phyloP scores from a whole-genome alignment of 2,888 invertebrate species.

The Plutella xylostella region DNA sequence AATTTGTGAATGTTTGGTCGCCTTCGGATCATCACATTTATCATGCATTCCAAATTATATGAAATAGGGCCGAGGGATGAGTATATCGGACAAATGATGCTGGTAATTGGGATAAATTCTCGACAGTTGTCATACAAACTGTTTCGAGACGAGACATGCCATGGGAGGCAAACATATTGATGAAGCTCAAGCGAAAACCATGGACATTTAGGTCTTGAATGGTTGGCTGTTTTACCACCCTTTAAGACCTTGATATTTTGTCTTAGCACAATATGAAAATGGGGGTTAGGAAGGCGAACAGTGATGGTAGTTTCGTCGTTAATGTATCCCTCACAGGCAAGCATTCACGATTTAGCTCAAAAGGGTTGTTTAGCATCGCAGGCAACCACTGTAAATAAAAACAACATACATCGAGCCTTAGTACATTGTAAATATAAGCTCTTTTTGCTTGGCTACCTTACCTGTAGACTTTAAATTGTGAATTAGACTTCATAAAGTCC shows the following conservation, averaged over 20 bases:
- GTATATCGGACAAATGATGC: constrained; percentile 32
- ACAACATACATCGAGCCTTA: constrained; percentile 70
- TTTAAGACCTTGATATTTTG: constrained; percentile 32
- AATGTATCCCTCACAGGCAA: constrained; percentile 70
- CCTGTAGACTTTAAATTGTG: too few relatives aligned
- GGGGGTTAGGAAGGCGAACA: constrained; percentile 62
- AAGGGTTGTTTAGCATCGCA: constrained; percentile 69
- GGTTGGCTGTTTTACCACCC: not conserved
- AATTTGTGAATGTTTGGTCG: constrained; percentile 51
- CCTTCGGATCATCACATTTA: constrained; percentile 39
- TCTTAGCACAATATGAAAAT: constrained; percentile 65
- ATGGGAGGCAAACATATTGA: constrained; percentile 47
- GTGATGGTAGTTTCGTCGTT: constrained; percentile 66
- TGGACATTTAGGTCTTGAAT: constrained; percentile 19
- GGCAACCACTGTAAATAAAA: constrained; percentile 71
- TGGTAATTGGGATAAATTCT: not conserved
- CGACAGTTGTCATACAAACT: constrained; percentile 60
- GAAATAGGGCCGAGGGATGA: constrained; percentile 60
- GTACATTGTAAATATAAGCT: constrained; percentile 55
- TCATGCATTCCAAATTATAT: constrained; percentile 57
- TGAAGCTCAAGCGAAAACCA: constrained; percentile 36
- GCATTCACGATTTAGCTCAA: constrained; percentile 71
- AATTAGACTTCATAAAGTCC: not conserved
- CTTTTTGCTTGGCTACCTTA: not conserved
- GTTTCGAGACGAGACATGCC: constrained; percentile 24